Percentiles rank a stretch among this genome's conserved stretches.
Conservation (phyloP, 2,113 vertebrate species). For the Crotalus horridus region DNA sequence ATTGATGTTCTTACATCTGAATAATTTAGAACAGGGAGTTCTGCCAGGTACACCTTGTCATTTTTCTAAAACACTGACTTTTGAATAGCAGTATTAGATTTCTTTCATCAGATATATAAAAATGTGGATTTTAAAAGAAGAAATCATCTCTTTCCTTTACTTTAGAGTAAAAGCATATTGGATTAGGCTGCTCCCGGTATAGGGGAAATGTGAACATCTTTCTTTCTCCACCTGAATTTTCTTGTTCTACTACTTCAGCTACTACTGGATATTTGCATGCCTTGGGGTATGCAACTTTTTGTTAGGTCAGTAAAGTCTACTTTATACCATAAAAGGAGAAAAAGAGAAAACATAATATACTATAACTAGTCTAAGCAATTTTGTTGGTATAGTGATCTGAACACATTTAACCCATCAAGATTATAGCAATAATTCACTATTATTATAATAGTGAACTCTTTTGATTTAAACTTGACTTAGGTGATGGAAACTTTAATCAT, state of each 20-base stretch:
- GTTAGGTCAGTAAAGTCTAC: background rate
- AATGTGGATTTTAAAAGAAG: background rate
- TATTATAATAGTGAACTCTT: background rate
- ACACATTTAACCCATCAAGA: background rate
- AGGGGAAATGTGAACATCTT: background rate
- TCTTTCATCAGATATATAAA: background rate
- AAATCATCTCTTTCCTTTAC: background rate
- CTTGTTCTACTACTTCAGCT: background rate
- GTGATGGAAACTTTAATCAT: background rate
- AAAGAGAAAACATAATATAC: background rate
- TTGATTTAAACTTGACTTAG: background rate
- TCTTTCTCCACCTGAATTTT: background rate
- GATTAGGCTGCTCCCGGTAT: background rate
- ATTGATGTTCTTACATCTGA: background rate
- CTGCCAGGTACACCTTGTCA: background rate
- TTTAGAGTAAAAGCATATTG: background rate
- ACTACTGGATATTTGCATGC: background rate
- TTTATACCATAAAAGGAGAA: slow-evolving; percentile 1
- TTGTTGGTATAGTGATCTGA: background rate
- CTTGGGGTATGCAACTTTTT: background rate
- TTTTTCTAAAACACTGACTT: background rate
- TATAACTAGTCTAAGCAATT: background rate
- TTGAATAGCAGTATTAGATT: background rate
- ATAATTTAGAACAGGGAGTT: background rate
- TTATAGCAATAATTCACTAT: background rate